These are phyloP conservation scores for Cylloceria caligata DNA, from an alignment of 2,888 invertebrate genomes.

Conservation along the genomic window DNA sequence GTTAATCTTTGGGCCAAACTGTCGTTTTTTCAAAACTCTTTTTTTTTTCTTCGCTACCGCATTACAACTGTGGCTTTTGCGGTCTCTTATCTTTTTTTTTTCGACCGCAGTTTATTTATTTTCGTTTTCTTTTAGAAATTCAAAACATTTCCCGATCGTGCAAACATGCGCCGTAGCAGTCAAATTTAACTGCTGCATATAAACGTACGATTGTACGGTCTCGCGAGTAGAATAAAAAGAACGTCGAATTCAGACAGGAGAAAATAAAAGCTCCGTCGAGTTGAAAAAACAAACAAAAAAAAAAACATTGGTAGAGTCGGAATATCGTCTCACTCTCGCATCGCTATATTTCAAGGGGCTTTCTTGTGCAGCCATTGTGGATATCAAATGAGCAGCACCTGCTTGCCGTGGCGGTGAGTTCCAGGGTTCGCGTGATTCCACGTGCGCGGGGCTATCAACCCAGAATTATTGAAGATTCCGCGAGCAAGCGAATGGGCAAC, in stretches of 20 bases:
- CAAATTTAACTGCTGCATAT: neutral
- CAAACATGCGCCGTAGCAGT: neutral
- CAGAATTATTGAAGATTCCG: slow-evolving; percentile 78
- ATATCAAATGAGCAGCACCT: slow-evolving; percentile 73
- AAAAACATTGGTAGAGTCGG: neutral
- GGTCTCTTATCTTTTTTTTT: neutral
- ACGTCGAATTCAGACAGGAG: slow-evolving; percentile 7
- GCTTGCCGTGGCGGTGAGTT: slow-evolving; percentile 41
- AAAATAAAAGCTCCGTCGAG: neutral
- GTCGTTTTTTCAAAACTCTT: too few relatives aligned
- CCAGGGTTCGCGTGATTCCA: slow-evolving; percentile 75
- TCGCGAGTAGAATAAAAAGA: slow-evolving; percentile 10
- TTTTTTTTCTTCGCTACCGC: neutral
- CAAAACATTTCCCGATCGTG: neutral
- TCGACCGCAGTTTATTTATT: neutral
- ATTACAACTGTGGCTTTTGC: neutral
- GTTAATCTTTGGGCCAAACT: too few relatives aligned
- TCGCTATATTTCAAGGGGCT: slow-evolving; percentile 23
- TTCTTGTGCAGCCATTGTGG: slow-evolving; percentile 25
- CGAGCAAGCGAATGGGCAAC: slow-evolving; percentile 62
- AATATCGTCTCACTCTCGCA: neutral
- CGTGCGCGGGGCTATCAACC: slow-evolving; percentile 72
- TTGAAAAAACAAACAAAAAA: neutral
- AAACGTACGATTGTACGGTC: neutral
- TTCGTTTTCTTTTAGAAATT: neutral